These are phyloP conservation scores for Rissa tridactyla DNA, from an alignment of 2,113 vertebrate species.

Conservation along the genomic window DNA sequence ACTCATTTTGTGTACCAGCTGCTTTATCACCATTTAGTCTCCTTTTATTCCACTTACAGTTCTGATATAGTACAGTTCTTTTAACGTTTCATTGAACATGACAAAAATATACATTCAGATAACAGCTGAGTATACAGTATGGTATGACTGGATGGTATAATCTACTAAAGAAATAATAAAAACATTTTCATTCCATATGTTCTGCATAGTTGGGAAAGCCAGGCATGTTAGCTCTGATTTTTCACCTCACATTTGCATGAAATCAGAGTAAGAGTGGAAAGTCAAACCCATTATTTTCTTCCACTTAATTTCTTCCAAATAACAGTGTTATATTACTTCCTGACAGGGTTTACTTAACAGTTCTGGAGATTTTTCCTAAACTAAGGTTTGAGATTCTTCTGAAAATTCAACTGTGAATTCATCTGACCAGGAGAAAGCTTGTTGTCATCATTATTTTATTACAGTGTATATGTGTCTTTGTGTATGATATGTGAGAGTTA, in stretches of 20 bases:
- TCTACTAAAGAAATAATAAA: background rate
- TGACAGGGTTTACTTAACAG: background rate
- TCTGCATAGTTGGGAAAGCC: background rate
- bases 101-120: constrained; percentile 18
- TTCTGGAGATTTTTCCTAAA: background rate
- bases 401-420: background rate
- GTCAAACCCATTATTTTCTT: constrained; percentile 42
- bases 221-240: background rate
- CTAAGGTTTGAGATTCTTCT: background rate
- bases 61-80: constrained; percentile 43
- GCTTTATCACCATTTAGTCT: constrained; percentile 43
- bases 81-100: background rate
- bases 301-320: constrained; percentile 22
- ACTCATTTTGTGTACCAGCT: constrained; percentile 50
- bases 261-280: background rate
- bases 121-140: constrained; percentile 9
- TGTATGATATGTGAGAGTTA: background rate
- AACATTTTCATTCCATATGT: background rate
- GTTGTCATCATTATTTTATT: background rate
- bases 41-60: constrained; percentile 30
- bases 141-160: background rate
- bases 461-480: background rate
- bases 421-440: background rate
- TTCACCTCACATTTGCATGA: background rate
- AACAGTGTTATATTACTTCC: background rate